Evolutionary conservation across 2,113 vertebrate species (phyloP), one percentile per base, ranked within the genome.

Genomic region (Labeo rohita): DNA sequence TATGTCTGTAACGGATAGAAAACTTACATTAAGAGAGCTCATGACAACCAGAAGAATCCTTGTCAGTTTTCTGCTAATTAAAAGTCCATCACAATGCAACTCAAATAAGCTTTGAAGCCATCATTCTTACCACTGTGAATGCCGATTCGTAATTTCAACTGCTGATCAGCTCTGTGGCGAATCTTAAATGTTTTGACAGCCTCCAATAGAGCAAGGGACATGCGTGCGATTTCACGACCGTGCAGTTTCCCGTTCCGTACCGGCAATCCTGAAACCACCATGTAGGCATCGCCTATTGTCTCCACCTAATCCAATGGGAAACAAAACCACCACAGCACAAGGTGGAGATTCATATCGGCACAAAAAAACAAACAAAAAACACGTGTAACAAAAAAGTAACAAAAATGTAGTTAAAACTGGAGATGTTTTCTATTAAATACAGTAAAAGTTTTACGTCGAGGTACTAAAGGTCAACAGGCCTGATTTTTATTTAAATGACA

Each of bases 271-370:
- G 98, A 98, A 75, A 98, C 98, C 89, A 99, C 98, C 98, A 99
- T 98, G 94, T 99, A 99, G 70, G 98, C 98, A 0, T 99, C 98
- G 0, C 97, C 97, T 0, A 99, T 99, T 0, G 97, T 99, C 93
- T 99, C 98, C 91, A 99, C 97, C 98, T 99, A 90, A 23, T 50
- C 34, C 68, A 84, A 75, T 36, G 45, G 21, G 75, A 13, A 34
- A 82, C 34, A 45, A 39, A 81, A 28, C 56, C 28, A 78, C 28
- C 75, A 54, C 28, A 80, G 56, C 36, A 45, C 54, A 56, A 56
- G 34, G 3, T 18, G 11, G 18, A 79, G 68, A 72, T 45, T 18
- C 39, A 59, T 6, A 43, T 76, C 15, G 11, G 10, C 36, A 18
- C 6, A 21, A 39, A n/a, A n/a, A n/a, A n/a, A n/a, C n/a, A n/a